Evolutionary conservation across 2,888 invertebrate genomes (phyloP), one percentile per base, ranked within the genome.

Genomic region (Sesamia inferens): DNA sequence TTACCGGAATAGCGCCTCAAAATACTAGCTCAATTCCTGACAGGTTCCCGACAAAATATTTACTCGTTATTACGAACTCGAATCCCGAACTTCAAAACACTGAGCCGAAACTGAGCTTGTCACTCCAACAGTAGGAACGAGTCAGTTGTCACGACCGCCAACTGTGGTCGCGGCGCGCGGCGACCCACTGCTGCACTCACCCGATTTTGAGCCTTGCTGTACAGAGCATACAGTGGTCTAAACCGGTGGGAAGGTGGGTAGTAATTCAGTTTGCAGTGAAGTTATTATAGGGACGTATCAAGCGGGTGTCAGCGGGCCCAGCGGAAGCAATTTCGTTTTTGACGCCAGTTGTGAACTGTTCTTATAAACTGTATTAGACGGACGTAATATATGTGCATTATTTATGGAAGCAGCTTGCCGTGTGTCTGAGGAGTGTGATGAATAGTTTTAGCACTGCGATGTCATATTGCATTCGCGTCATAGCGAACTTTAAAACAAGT

Each of bases 241-340:
- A 48, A 24, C n/a, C 19, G 68, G 19, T 55, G 31, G 47, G 13
- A 83, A 81, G 72, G 71, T 84, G 77, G 55, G 54, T 48, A 58
- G 61, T 83, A 78, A 85, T 83, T 87, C 72, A 76, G 79, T 87
- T 85, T 69, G 63, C 73, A 74, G 74, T 78, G 71, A 78, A 86
- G 85, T 86, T 87, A 85, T 86, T 87, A 85, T 74, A 78, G 76
- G 80, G 81, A 79, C 70, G 69, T 76, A 83, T 83, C 76, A 75
- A 76, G 82, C 83, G 78, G 73, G 74, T 81, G 79, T 80, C 86
- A 79, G 74, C 79, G 78, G 24, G 80, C 71, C 73, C 78, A 68
- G 42, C 84, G 85, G 87, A 88, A 87, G 87, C 79, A 86, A 88
- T 87, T 88, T 86, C 44, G 76, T 85, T 84, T 82, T 85, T 82